Base-by-base conservation (phyloP, 2,888 invertebrate species). In the Miltochrista miniata region DNA sequence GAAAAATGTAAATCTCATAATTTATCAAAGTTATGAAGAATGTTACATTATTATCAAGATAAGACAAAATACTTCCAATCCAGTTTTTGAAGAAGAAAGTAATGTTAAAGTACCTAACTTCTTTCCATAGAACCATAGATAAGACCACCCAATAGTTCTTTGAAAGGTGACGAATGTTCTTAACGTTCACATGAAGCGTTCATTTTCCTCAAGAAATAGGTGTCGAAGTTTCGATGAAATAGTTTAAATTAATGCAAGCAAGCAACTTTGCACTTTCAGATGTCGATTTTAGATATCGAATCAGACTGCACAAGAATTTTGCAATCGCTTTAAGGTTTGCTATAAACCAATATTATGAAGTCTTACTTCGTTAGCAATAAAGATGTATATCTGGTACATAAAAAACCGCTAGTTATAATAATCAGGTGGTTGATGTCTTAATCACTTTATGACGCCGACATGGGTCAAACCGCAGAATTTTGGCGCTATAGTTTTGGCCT, bases 161-260 rank as follows among this genome's bases (percentile, higher is more conserved):
- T 40, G 69, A 68, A 66, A n/a, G 15, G 43, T 68, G 69, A 65
- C 56, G 65, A 68, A 58, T 51, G n/a, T 35, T 24, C 24, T 38
- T 41, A 34, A 54, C 48, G 44, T 43, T 51, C 29, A 39, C 40
- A 33, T 8, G 43, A 33, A 33, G 37, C 36, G 43, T 41, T 37
- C 15, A 51, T 55, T 54, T 59, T 54, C 52, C 48, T 48, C 45
- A 24, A 45, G 44, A 54, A 52, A 49, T 57, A 56, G 31, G 46
- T 52, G 45, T 42, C 8, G 38, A 49, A 40, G 48, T 50, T 45
- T 40, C 35, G 50, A 51, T 49, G 29, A 49, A 54, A 34, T 42
- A 39, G 8, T 13, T 24, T 29, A 18, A 13, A 34, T 53, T n/a
- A 33, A 29, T 29, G 31, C n/a, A 36, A 0, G 8, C 33, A 36